These are phyloP conservation scores for Dryomyza anilis DNA, from an alignment of 2,888 invertebrate genomes.

Conservation along the genomic window DNA sequence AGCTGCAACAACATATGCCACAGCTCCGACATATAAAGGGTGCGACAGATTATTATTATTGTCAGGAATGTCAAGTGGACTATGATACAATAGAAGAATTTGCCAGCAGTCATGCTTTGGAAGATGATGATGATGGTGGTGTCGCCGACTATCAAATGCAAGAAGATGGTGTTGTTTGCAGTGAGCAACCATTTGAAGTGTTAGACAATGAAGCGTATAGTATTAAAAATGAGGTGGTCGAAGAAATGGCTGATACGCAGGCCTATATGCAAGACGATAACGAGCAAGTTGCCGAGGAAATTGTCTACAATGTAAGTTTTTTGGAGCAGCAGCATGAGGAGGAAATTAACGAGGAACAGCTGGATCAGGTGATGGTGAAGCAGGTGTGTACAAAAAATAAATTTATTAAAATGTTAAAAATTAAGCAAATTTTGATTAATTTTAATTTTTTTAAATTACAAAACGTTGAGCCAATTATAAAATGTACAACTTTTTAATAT, in stretches of 20 bases:
- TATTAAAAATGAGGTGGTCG: slow-evolving; percentile 7
- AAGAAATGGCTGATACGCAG: neutral
- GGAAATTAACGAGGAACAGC: neutral
- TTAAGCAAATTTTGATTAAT: neutral
- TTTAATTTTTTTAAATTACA: too few species aligned
- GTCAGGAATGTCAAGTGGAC: slow-evolving; percentile 30
- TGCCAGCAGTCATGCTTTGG: slow-evolving; percentile 22
- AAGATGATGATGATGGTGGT: too few species aligned
- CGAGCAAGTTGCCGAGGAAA: slow-evolving; percentile 14
- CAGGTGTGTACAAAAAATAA: slow-evolving; percentile 10
- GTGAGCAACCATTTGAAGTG: too few species aligned
- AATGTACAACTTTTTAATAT: too few species aligned
- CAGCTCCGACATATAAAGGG: neutral
- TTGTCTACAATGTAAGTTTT: neutral
- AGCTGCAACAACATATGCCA: neutral
- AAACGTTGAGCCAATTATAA: too few species aligned
- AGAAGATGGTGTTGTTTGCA: too few species aligned
- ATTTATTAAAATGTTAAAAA: neutral
- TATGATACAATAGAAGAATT: slow-evolving; percentile 35
- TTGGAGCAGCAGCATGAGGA: neutral
- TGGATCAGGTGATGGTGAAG: neutral
- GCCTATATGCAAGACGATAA: neutral
- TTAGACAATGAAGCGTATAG: slow-evolving; percentile 1
- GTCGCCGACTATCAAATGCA: too few species aligned
- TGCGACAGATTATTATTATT: slow-evolving; percentile 29